phyloP scores from a whole-genome alignment of 2,797 vertebrate genomes.

The Malurus splendens region DNA sequence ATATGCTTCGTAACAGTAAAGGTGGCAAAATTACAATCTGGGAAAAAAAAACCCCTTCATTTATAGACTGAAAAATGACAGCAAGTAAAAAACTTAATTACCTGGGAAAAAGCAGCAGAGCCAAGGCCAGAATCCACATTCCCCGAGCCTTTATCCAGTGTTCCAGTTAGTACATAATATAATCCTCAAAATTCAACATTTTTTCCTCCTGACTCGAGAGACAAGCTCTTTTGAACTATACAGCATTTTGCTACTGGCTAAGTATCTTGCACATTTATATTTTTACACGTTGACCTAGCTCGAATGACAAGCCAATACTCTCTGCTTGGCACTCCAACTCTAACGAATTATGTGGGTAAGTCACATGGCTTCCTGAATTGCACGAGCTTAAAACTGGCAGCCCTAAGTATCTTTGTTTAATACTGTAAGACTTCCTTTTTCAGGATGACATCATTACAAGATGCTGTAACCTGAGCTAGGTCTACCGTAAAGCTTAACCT shows the following conservation, averaged over 20 bases:
- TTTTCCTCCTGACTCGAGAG: neutral
- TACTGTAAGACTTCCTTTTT: constrained; percentile 17
- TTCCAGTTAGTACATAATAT: neutral
- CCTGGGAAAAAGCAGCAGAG: neutral
- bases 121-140: neutral
- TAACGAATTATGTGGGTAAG: neutral
- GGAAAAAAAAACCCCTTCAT: accelerated
- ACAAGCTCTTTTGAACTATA: neutral
- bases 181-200: neutral
- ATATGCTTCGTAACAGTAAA: neutral
- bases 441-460: neutral
- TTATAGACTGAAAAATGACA: neutral
- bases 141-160: neutral
- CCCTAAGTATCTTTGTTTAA: constrained; percentile 9
- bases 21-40: neutral
- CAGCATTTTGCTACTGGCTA: neutral
- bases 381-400: neutral
- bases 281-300: neutral
- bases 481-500: neutral
- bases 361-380: constrained; percentile 28
- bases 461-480: neutral
- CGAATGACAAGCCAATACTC: neutral
- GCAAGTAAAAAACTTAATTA: neutral
- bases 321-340: neutral
- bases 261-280: neutral